A percentile compares a stretch with the other conserved stretches of the same genome.
These are phyloP conservation scores for Melangyna quadrimaculata DNA, from an alignment of 2,888 invertebrate species.

Conservation along the genomic window DNA sequence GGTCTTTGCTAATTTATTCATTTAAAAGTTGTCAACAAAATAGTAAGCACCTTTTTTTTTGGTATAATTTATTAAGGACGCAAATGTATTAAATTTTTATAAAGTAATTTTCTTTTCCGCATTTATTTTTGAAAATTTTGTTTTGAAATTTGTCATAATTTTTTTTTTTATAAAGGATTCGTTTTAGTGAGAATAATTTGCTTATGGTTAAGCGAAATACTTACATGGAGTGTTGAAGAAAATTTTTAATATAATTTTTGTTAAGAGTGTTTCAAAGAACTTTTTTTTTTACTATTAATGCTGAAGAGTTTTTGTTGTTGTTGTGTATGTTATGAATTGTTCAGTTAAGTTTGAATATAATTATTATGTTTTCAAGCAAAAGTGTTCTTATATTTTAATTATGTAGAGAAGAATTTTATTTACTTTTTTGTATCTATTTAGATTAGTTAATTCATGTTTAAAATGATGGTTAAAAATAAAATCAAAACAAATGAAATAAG, in stretches of 20 bases:
- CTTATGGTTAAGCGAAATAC: constrained; percentile 36
- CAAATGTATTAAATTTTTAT: constrained; percentile 52
- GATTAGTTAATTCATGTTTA: not conserved
- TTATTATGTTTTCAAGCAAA: not conserved
- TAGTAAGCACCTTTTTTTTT: constrained; percentile 16
- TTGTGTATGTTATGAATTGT: not conserved
- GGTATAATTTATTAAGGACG: constrained; percentile 54
- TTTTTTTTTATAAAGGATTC: constrained; percentile 9
- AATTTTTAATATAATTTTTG: constrained; percentile 37
- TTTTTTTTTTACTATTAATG: constrained; percentile 45
- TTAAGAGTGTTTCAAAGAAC: constrained; percentile 25
- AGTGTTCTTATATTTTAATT: not conserved
- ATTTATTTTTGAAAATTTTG: constrained; percentile 18
- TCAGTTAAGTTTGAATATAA: constrained; percentile 1
- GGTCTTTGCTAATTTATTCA: constrained; percentile 28
- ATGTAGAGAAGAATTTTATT: not conserved
- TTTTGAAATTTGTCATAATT: not conserved
- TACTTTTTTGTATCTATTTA: not conserved
- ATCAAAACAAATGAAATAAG: not conserved
- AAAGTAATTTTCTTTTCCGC: constrained; percentile 32
- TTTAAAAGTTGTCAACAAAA: constrained; percentile 1
- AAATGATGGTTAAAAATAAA: not conserved
- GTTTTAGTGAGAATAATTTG: constrained; percentile 40
- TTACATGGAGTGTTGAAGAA: constrained; percentile 31
- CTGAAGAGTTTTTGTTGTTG: constrained; percentile 28